Base-by-base conservation (phyloP, 2,888 invertebrate genomes). In the Nineta flava region DNA sequence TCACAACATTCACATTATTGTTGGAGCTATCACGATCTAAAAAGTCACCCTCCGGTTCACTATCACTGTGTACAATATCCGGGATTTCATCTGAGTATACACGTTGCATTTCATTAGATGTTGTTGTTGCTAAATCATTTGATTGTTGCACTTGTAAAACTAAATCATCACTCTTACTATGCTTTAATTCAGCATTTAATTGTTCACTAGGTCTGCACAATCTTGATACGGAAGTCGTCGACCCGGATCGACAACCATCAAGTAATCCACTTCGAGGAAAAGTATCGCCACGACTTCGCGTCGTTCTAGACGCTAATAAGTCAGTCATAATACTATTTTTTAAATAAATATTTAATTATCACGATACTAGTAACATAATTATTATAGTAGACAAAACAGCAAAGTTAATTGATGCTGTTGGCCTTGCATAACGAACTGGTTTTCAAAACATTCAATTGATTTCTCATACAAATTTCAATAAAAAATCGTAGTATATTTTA, bases 81-180 rank as follows among this genome's bases (percentile, higher is more conserved):
- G 59, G 57, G 42, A 66, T 57, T 58, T 66, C 66, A 55, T 68
- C 66, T n/a, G 65, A 66, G 57, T 62, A 64, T 48, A 69, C 69
- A 57, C 69, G 70, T 53, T 70, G 67, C 48, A 70, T 68, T 55
- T 70, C 70, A 47, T 63, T 61, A 21, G 61, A 55, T 7, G 65
- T 52, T 53, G 65, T 60, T 53, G 66, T 64, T 52, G 65, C 67
- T n/a, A 63, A 62, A 34, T 31, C 15, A 19, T 47, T n/a, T 19
- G 44, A 34, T 15, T 17, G 16, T 10, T 68, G 60, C 57, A 65
- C 67, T 60, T 72, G 71, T 46, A 72, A 60, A 53, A 72, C 69
- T 50, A 71, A 58, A 59, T 72, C 72, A 59, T 72, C 72, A 61
- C 71, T 72, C 60, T 70, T 71, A 58, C 71, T 71, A 52, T 70